A percentile compares a stretch with the other conserved stretches of the same genome.
Conservation (phyloP, 2,888 invertebrate species). For the Drosophila parthenogenetica region DNA sequence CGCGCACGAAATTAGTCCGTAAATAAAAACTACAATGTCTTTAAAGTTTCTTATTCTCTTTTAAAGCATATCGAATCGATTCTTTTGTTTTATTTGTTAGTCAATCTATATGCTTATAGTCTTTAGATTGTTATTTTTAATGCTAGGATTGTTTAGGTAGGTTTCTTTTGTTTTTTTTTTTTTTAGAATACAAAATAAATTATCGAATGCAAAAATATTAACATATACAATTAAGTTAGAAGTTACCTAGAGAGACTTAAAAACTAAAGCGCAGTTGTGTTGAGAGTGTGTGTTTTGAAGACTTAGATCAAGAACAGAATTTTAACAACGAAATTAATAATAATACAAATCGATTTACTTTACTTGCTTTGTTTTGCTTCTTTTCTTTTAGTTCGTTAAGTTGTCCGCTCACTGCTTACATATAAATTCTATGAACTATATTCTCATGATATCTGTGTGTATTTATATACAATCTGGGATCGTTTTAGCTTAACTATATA, state of each 20-base stretch:
- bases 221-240: conserved; percentile 55
- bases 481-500: conserved; percentile 19
- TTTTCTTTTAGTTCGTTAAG: conserved; percentile 12
- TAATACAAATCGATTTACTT: conserved; percentile 51
- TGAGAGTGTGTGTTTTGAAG: conserved; percentile 44
- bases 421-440: conserved; percentile 35
- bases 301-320: conserved; percentile 54
- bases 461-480: conserved; percentile 52
- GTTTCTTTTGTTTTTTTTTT: conserved; percentile 23
- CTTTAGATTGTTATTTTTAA: conserved; percentile 65
- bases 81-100: conserved; percentile 71
- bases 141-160: conserved; percentile 40
- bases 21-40: conserved; percentile 83
- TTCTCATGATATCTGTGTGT: conserved; percentile 43
- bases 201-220: conserved; percentile 74
- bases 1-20: conserved; percentile 76
- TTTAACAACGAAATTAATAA: conserved; percentile 59
- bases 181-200: conserved; percentile 75
- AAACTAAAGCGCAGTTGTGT: conserved; percentile 46
- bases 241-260: conserved; percentile 53
- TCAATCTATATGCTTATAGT: conserved; percentile 74
- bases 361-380: conserved; percentile 3
- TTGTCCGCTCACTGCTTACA: conserved; percentile 45
- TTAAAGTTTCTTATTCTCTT: conserved; percentile 48
- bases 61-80: conserved; percentile 64